These are phyloP conservation scores for Agapetus fuscipes DNA, from an alignment of 2,888 invertebrate species.

Conservation along the genomic window DNA sequence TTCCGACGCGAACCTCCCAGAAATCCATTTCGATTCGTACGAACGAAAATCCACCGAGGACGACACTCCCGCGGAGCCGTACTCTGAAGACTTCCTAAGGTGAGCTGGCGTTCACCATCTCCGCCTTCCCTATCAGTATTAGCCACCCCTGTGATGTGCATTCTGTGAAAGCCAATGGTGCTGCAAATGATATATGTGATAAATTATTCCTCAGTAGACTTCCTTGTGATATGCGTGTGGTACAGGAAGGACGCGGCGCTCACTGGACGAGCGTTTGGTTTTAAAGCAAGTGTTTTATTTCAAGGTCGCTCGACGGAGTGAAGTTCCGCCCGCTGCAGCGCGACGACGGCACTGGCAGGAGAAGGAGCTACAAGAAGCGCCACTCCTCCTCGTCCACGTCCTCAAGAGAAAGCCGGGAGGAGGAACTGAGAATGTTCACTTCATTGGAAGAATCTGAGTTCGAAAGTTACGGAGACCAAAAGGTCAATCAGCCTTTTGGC, in stretches of 20 bases:
- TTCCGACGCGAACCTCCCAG: constrained; percentile 29
- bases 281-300: no score
- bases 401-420: constrained; percentile 51
- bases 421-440: constrained; percentile 54
- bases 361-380: constrained; percentile 51
- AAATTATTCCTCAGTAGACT: no score
- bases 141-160: background rate
- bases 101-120: no score
- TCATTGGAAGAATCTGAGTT: constrained; percentile 54
- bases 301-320: constrained; percentile 56
- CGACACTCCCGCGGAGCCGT: constrained; percentile 25
- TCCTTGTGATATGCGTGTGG: no score
- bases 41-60: constrained; percentile 32
- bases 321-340: constrained; percentile 51
- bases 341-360: constrained; percentile 51
- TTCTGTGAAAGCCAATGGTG: constrained; percentile 3
- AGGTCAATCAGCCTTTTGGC: constrained; percentile 29
- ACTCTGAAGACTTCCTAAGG: constrained; percentile 45
- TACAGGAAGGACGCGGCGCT: no score
- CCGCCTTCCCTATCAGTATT: no score
- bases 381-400: constrained; percentile 47
- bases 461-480: constrained; percentile 25
- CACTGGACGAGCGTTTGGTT: no score
- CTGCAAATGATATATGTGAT: no score
- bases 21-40: constrained; percentile 46